phyloP scores from a whole-genome alignment of 2,888 invertebrate genomes.

The Mythimna impura region DNA sequence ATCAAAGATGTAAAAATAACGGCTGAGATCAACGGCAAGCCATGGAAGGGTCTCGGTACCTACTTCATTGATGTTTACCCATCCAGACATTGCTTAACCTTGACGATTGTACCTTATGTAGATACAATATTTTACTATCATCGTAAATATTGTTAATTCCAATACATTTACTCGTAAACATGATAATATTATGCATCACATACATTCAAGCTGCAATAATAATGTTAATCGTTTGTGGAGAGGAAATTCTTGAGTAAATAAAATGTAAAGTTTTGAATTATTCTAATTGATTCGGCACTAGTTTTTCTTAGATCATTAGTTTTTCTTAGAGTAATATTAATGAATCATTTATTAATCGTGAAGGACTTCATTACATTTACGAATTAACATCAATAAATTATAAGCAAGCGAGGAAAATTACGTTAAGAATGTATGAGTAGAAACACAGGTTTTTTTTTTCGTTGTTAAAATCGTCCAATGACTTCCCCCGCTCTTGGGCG shows the following conservation, averaged over 20 bases:
- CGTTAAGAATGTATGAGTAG: background rate
- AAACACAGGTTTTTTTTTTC: too few species aligned
- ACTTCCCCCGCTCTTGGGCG: too few species aligned
- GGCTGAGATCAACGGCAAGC: background rate
- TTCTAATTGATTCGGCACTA: conserved; percentile 16
- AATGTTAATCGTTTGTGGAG: conserved; percentile 4
- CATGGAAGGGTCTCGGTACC: background rate
- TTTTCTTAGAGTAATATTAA: background rate
- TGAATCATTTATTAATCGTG: conserved; percentile 2
- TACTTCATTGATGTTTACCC: background rate
- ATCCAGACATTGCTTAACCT: background rate
- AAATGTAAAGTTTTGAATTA: conserved; percentile 15
- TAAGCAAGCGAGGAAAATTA: background rate
- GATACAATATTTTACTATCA: conserved; percentile 39
- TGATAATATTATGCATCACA: conserved; percentile 22
- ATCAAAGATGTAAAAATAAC: too few species aligned
- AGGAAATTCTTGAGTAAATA: conserved; percentile 25
- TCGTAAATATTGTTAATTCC: conserved; percentile 30
- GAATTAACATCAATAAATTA: background rate
- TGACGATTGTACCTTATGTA: conserved; percentile 3
- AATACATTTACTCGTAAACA: conserved; percentile 35
- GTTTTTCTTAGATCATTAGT: conserved; percentile 22
- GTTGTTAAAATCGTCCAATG: too few species aligned
- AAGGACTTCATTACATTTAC: too few species aligned
- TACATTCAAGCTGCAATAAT: conserved; percentile 11